Evolutionary conservation across 2,797 vertebrate species (phyloP), one percentile per base, ranked within the genome.

Genomic region (Rachycentron canadum): DNA sequence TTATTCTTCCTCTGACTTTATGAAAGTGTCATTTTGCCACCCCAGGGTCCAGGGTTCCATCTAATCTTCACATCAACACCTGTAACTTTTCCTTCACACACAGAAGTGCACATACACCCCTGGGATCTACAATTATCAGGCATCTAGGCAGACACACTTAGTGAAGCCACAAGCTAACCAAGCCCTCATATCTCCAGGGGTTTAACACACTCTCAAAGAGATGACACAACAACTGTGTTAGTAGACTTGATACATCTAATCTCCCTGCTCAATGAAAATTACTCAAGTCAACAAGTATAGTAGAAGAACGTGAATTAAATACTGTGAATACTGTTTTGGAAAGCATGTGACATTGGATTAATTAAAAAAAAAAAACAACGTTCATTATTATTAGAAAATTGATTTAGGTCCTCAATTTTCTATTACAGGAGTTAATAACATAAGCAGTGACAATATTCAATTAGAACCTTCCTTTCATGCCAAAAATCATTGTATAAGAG

Each of bases 81-180:
- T 34, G 60, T 26, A 66, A 56, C 36, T 40, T 69, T 59, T 57
- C 56, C n/a, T 40, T 57, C 62, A 64, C 49, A 60, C 59, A 72
- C 52, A 59, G 40, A 61, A 34, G 16, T 61, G 62, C 55, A 59
- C 62, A 72, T 36, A 63, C 11, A 25, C 73, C 30, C 70, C 55
- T 16, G 72, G 81, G 75, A 85, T 60, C 79, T n/a, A 77, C 69
- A 87, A 85, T 88, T 78, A 77, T 61, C 72, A 79, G 69, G 73
- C 70, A 70, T 67, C 64, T 17, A 4, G 28, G 73, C 69, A 62
- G 70, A 23, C 30, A 10, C 32, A 62, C 85, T 73, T 56, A 69
- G 58, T 79, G 67, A 84, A 79, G 69, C 80, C 59, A 88, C 88
- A 86, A 88, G 68, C 70, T 57, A 64, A 82, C 62, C 3, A 12